Evolutionary conservation across 2,888 invertebrate genomes (phyloP).

Genomic region (Pammene fasciana): DNA sequence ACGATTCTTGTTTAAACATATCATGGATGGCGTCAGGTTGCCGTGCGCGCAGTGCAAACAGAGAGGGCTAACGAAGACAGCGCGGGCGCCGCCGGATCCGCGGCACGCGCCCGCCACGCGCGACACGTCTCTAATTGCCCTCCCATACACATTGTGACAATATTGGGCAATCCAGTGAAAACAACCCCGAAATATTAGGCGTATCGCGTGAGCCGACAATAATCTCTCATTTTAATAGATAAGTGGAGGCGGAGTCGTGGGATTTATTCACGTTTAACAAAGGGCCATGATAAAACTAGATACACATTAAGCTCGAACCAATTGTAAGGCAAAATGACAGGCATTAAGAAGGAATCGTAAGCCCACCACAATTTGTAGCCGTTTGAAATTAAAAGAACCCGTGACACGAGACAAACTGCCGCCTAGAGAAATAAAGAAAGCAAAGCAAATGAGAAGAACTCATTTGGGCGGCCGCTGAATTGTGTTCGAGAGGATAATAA

Average conservation of each 20-base stretch:
- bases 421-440: conserved; percentile 82
- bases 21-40: conserved; percentile 61
- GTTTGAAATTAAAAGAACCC: conserved; percentile 76
- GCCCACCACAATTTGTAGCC: conserved; percentile 57
- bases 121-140: conserved; percentile 80
- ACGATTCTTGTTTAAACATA: conserved; percentile 56
- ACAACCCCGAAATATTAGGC: conserved; percentile 75
- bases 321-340: conserved; percentile 55
- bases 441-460: conserved; percentile 81
- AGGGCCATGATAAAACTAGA: conserved; percentile 31
- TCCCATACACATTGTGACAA: conserved; percentile 78
- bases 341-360: conserved; percentile 54
- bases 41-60: conserved; percentile 70
- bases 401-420: conserved; percentile 80
- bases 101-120: conserved; percentile 78
- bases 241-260: conserved; percentile 78
- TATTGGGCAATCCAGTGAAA: conserved; percentile 82
- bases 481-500: conserved; percentile 83
- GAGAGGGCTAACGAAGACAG: conserved; percentile 53
- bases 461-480: conserved; percentile 81
- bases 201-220: conserved; percentile 69
- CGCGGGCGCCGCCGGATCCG: conserved; percentile 48
- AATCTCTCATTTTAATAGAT: conserved; percentile 83
- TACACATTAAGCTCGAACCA: conserved; percentile 20
- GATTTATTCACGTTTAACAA: conserved; percentile 69